These are phyloP conservation scores for Parthenolecanium corni DNA, from an alignment of 2,888 invertebrate genomes.

Conservation along the genomic window DNA sequence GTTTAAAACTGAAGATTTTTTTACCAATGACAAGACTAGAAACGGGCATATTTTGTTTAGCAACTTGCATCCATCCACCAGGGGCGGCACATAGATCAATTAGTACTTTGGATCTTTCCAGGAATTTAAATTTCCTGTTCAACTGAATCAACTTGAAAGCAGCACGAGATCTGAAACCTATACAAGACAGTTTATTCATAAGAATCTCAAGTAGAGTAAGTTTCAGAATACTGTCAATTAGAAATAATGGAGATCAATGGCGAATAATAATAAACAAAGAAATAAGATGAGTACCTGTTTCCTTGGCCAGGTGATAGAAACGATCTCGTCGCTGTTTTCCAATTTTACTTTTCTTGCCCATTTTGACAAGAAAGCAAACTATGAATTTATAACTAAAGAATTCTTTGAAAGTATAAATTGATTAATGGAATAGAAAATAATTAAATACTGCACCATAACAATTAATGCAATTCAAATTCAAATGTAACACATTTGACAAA, in stretches of 20 bases:
- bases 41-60: slow-evolving; percentile 92
- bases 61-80: slow-evolving; percentile 99
- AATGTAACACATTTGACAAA: too few relatives aligned
- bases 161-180: slow-evolving; percentile 92
- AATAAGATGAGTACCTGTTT: slow-evolving; percentile 60
- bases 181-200: slow-evolving; percentile 30
- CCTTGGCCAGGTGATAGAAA: slow-evolving; percentile 96
- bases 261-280: slow-evolving; percentile 31
- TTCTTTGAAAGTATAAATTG: too few relatives aligned
- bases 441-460: too few relatives aligned
- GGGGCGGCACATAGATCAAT: slow-evolving; percentile 98
- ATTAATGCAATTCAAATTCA: too few relatives aligned
- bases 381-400: too few relatives aligned
- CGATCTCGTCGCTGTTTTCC: slow-evolving; percentile 98
- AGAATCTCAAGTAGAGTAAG: neutral
- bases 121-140: slow-evolving; percentile 91
- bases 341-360: slow-evolving; percentile 91
- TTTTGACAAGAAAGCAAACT: slow-evolving; percentile 41
- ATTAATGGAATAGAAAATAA: too few relatives aligned
- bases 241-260: neutral
- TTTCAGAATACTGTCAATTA: neutral
- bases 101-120: slow-evolving; percentile 90
- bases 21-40: slow-evolving; percentile 79
- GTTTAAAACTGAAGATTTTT: slow-evolving; percentile 4
- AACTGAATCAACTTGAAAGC: slow-evolving; percentile 98